These are phyloP conservation scores for Taenaris catops DNA, from an alignment of 2,888 invertebrate species.

Conservation along the genomic window DNA sequence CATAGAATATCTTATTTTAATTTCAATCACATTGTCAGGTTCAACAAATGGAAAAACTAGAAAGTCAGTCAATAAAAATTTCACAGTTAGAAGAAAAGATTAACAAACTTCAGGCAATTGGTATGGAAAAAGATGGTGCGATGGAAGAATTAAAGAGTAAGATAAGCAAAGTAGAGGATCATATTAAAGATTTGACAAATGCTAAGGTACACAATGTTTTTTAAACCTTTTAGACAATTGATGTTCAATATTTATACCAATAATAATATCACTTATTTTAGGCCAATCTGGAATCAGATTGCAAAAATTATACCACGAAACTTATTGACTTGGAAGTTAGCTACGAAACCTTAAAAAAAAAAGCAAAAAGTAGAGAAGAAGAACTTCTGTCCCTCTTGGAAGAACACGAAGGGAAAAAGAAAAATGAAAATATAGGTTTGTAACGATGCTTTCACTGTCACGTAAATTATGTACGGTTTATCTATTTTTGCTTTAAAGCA, in stretches of 20 bases:
- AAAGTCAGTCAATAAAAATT: constrained; percentile 42
- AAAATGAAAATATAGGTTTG: constrained; percentile 32
- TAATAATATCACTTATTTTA: too few species aligned
- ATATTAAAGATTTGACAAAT: constrained; percentile 24
- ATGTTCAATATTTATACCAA: too few species aligned
- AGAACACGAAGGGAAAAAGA: constrained; percentile 40
- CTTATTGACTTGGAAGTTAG: constrained; percentile 72
- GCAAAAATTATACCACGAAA: constrained; percentile 43
- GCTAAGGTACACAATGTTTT: too few species aligned
- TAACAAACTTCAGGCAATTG: constrained; percentile 31
- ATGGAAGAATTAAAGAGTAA: constrained; percentile 40
- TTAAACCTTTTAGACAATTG: too few species aligned
- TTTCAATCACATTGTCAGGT: constrained; percentile 35
- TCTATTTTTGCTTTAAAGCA: too few species aligned
- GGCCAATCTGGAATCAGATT: constrained; percentile 44
- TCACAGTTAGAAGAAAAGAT: constrained; percentile 49
- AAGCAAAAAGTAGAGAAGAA: constrained; percentile 72
- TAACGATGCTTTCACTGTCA: too few species aligned
- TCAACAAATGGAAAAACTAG: constrained; percentile 65
- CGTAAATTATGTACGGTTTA: too few species aligned
- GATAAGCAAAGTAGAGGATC: constrained; percentile 29
- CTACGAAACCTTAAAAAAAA: constrained; percentile 69
- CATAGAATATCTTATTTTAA: too few species aligned
- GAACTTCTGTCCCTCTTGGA: constrained; percentile 71
- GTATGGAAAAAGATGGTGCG: constrained; percentile 47